A percentile compares a stretch with the other conserved stretches of the same genome.
These are phyloP conservation scores for Adela reaumurella DNA, from an alignment of 2,888 invertebrate species.

Conservation along the genomic window DNA sequence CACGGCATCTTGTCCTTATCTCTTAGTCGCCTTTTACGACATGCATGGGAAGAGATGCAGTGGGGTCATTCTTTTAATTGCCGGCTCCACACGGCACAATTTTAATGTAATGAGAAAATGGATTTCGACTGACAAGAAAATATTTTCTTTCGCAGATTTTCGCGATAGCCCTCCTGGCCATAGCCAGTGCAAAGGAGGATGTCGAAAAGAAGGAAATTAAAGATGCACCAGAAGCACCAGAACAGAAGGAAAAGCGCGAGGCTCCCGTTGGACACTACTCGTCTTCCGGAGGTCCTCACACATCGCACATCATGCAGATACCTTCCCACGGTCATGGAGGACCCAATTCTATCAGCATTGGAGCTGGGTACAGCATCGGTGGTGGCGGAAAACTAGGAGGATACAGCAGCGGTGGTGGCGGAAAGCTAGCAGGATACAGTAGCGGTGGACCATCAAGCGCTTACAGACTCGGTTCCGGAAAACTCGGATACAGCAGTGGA, in stretches of 20 bases:
- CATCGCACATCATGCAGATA: conserved; percentile 10
- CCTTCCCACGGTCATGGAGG: conserved; percentile 30
- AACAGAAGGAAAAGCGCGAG: conserved; percentile 42
- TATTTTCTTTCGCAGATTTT: neutral
- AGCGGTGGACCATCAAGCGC: neutral
- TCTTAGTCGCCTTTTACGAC: too few species aligned
- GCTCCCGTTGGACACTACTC: conserved; percentile 26
- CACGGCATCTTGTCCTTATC: too few species aligned
- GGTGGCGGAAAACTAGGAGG: conserved; percentile 28
- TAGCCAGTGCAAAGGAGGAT: conserved; percentile 32
- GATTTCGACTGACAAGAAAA: too few species aligned
- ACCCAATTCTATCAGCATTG: conserved; percentile 39
- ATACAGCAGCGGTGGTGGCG: neutral
- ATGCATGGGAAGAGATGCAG: too few species aligned
- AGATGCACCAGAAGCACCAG: conserved; percentile 17
- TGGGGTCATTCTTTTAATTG: too few species aligned
- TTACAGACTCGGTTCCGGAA: neutral
- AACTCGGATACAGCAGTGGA: too few species aligned
- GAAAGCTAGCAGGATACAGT: neutral
- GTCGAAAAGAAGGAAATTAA: conserved; percentile 21
- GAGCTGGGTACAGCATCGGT: conserved; percentile 47
- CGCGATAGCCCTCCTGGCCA: conserved; percentile 27
- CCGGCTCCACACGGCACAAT: too few species aligned
- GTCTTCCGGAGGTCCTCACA: conserved; percentile 15
- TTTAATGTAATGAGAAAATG: too few species aligned